Evolutionary conservation across 1,140 invertebrate species (phyloP), one percentile per base, ranked within the genome.

Genomic region (Scaptomyza montana): DNA sequence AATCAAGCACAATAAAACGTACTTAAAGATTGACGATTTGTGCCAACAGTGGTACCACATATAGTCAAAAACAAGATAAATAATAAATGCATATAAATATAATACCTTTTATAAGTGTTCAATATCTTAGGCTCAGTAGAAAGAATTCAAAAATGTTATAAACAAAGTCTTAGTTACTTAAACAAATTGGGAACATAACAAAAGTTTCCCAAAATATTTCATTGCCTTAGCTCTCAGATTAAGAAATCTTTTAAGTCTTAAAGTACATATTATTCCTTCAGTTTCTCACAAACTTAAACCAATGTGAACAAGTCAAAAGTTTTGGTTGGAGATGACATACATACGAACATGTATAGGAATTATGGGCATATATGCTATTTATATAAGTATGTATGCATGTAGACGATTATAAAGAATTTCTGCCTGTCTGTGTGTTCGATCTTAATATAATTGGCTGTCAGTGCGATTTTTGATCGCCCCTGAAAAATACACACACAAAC

Each of bases 1-100:
- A 82, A 86, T 86, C 78, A 86, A 87, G 67, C 81, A 87, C 82
- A 81, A 86, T 86, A 87, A 87, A 89, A 89, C 73, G 82, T 87
- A 82, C 84, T 87, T 87, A 82, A 74, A 78, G 71, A 78, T 78
- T 82, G 78, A 87, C 82, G 81, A 87, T 68, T 72, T 73, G 45
- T 60, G 70, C 13, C 64, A 73, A 56, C 70, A 61, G 71, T 69
- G 66, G 28, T 2, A 1, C 33, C 0, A 54, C 0, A 9, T n/a
- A 2, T 7, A 36, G 33, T 36, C 5, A 36, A 36, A 36, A 36
- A 30, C 30, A 33, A 33, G 5, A 33, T 25, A 25, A 1, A 25
- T 25, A 33, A 33, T 33, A 33, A 33, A 33, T 33, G 5, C 5
- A 6, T 6, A 33, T 33, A 33, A 33, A 41, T 41, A 41, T 8